These are phyloP conservation scores for Chrysaora quinquecirrha DNA, from an alignment of 30 jellyfish, hydroid and myxozoan genomes.

Conservation along the genomic window DNA sequence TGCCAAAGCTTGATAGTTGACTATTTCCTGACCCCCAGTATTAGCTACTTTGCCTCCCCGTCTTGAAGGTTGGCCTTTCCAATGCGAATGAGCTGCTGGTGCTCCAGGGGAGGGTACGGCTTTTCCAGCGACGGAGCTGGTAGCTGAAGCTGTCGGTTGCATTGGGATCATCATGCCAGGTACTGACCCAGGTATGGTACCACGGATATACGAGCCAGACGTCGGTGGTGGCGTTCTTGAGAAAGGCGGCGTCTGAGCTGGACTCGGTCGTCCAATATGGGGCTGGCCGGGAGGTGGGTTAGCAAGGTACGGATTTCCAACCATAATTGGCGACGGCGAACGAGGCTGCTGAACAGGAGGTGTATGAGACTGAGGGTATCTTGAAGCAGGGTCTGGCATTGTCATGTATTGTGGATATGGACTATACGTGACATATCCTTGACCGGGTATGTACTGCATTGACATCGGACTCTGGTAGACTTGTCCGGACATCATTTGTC, in stretches of 20 bases:
- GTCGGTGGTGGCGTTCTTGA: constrained; percentile 78
- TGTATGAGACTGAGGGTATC: constrained; percentile 75
- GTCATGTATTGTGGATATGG: constrained; percentile 66
- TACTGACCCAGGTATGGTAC: constrained; percentile 44
- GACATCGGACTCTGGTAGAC: constrained; percentile 70
- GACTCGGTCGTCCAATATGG: constrained; percentile 52
- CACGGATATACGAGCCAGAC: constrained; percentile 44
- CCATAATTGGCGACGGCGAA: constrained; percentile 73
- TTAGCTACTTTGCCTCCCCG: constrained; percentile 43
- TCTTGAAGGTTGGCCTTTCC: constrained; percentile 55
- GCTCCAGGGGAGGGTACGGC: constrained; percentile 30
- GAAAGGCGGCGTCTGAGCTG: constrained; percentile 75
- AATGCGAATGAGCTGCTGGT: constrained; percentile 51
- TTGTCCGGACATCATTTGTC: constrained; percentile 73
- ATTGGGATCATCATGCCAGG: constrained; percentile 69
- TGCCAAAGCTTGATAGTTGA: constrained; percentile 62
- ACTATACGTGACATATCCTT: constrained; percentile 58
- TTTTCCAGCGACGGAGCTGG: background rate
- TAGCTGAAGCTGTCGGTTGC: constrained; percentile 31
- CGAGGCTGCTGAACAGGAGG: constrained; percentile 72
- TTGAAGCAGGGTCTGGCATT: constrained; percentile 42
- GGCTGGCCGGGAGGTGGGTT: constrained; percentile 64
- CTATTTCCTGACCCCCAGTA: constrained; percentile 45
- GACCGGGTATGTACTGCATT: constrained; percentile 60
- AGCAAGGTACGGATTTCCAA: constrained; percentile 50